These are phyloP conservation scores for Heliconius himera DNA, from an alignment of 1,140 invertebrate genomes.

Conservation along the genomic window DNA sequence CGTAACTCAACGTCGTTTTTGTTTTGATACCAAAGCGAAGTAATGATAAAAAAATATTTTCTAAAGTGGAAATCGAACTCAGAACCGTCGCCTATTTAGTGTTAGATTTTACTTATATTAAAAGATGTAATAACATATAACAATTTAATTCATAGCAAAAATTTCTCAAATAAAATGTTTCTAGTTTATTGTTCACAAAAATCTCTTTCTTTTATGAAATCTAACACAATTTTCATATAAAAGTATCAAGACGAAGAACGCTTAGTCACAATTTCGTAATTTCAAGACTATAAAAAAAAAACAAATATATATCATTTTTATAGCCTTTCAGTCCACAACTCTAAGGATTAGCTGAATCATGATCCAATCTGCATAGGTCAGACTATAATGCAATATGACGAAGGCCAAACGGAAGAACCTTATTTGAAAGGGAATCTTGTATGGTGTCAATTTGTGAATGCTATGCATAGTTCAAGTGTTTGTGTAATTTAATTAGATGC, in stretches of 20 bases:
- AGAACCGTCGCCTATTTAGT: too few relatives aligned
- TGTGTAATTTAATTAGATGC: neutral
- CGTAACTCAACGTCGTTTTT: too few relatives aligned
- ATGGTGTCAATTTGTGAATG: neutral
- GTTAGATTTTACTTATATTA: too few relatives aligned
- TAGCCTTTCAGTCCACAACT: neutral
- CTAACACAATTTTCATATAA: too few relatives aligned
- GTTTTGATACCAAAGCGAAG: too few relatives aligned
- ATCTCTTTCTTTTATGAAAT: too few relatives aligned
- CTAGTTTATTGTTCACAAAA: too few relatives aligned
- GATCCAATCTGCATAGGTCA: constrained; percentile 6
- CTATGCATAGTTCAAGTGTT: neutral
- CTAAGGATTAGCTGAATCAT: neutral
- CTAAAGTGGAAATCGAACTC: too few relatives aligned
- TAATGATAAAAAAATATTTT: too few relatives aligned
- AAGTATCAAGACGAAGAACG: neutral
- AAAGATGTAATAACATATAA: too few relatives aligned
- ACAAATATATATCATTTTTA: neutral
- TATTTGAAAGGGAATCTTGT: constrained; percentile 13
- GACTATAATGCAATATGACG: neutral
- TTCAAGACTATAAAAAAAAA: neutral
- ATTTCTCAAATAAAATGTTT: too few relatives aligned
- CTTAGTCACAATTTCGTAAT: neutral
- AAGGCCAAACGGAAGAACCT: constrained; percentile 8
- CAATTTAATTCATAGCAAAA: too few relatives aligned